These are phyloP conservation scores for Proteles cristata DNA, from an alignment of 2,113 vertebrate genomes.

Conservation along the genomic window DNA sequence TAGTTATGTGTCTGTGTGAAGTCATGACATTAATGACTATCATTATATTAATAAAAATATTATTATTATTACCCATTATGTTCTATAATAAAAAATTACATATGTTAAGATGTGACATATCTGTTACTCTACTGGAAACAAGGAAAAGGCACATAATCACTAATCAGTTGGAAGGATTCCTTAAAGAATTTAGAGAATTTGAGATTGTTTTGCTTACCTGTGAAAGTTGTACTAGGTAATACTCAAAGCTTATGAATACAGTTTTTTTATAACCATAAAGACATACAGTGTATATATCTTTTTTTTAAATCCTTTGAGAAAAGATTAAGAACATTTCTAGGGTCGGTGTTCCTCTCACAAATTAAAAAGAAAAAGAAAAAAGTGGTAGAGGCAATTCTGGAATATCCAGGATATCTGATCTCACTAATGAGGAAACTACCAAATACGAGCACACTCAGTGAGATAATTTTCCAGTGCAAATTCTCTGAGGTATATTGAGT, in stretches of 20 bases:
- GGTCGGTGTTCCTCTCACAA: neutral
- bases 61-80: neutral
- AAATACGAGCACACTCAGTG: neutral
- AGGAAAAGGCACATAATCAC: neutral
- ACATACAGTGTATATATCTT: neutral
- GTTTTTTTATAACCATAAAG: neutral
- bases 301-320: neutral
- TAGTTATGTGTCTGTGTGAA: neutral
- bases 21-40: neutral
- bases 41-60: neutral
- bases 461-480: constrained; percentile 42
- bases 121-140: neutral
- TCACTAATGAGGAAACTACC: constrained; percentile 51
- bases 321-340: neutral
- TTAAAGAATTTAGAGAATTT: neutral
- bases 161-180: neutral
- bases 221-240: neutral
- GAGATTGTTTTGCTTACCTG: neutral
- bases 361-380: neutral
- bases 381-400: neutral
- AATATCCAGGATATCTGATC: constrained; percentile 63
- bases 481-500: constrained; percentile 17
- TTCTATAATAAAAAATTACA: constrained; percentile 2
- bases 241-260: neutral
- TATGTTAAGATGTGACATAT: neutral